A percentile compares a stretch with the other conserved stretches of the same genome.
Evolutionary conservation across 2,113 vertebrate species (phyloP).

Genomic region (Leptobrachium ailaonicum): DNA sequence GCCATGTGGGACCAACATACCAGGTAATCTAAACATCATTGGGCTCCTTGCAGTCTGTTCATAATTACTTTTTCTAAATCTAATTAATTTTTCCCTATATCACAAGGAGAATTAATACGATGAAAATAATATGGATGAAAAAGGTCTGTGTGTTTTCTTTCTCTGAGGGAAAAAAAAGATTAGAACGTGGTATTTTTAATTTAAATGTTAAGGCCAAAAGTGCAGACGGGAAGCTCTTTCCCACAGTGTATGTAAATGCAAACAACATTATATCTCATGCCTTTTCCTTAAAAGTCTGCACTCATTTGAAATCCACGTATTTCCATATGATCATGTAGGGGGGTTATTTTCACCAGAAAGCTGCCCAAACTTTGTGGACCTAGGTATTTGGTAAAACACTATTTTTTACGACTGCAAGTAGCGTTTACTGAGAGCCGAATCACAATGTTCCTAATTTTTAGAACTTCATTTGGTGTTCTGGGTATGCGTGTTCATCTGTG

Average conservation of each 20-base stretch:
- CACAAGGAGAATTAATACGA: slow-evolving; percentile 1
- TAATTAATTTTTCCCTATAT: slow-evolving; percentile 5
- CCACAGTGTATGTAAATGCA: slow-evolving; percentile 4
- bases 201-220: slow-evolving; percentile 20
- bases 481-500: too few relatives aligned
- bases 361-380: too few relatives aligned
- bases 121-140: slow-evolving; percentile 7
- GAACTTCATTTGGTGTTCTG: too few relatives aligned
- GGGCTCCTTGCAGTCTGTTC: background rate
- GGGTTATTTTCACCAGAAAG: too few relatives aligned
- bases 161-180: slow-evolving; percentile 9
- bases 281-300: background rate
- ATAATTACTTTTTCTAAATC: background rate
- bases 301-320: too few relatives aligned
- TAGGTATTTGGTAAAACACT: too few relatives aligned
- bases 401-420: too few relatives aligned
- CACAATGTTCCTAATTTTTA: too few relatives aligned
- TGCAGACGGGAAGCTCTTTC: background rate
- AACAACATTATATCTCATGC: background rate
- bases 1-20: background rate
- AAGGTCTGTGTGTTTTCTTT: background rate
- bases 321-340: too few relatives aligned
- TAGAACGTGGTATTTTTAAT: slow-evolving; percentile 22
- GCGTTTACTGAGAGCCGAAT: too few relatives aligned
- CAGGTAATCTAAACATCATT: slow-evolving; percentile 6